Percentiles rank a stretch among this genome's conserved stretches.
These are phyloP conservation scores for Julus scanicus DNA, from an alignment of 2,888 invertebrate genomes.

Conservation along the genomic window DNA sequence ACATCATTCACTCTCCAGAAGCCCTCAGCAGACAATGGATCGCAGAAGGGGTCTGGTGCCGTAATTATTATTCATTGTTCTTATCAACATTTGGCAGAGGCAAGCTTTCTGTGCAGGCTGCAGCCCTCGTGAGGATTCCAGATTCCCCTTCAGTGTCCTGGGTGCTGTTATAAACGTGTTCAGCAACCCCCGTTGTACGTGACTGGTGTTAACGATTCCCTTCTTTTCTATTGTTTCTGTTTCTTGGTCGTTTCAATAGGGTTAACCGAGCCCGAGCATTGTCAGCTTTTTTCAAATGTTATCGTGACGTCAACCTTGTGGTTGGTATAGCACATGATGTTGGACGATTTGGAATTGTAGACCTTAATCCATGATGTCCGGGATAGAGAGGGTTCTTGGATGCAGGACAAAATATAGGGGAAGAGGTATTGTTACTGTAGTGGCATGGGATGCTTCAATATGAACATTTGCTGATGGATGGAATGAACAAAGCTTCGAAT, in stretches of 20 bases:
- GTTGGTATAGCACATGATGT: too few relatives aligned
- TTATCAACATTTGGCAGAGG: conserved; percentile 28
- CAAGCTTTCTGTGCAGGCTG: background rate
- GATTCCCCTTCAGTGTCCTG: conserved; percentile 19
- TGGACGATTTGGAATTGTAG: too few relatives aligned
- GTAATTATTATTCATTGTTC: conserved; percentile 38
- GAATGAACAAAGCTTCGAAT: too few relatives aligned
- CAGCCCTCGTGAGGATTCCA: conserved; percentile 4
- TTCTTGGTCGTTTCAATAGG: background rate
- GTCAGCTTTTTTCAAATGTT: background rate
- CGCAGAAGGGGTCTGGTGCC: conserved; percentile 30
- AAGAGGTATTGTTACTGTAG: too few relatives aligned
- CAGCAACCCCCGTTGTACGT: background rate
- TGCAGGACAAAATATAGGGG: too few relatives aligned
- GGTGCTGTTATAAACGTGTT: background rate
- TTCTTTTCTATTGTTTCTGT: background rate
- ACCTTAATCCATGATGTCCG: too few relatives aligned
- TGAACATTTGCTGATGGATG: too few relatives aligned
- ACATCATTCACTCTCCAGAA: conserved; percentile 8
- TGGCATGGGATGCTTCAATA: too few relatives aligned
- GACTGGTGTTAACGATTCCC: conserved; percentile 25
- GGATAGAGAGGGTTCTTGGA: too few relatives aligned
- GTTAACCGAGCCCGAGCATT: background rate
- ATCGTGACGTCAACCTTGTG: background rate
- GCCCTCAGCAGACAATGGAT: conserved; percentile 31